Evolutionary conservation across 92 coral and sea anemone genomes (phyloP).

Genomic region (Epizoanthus scotinus): DNA sequence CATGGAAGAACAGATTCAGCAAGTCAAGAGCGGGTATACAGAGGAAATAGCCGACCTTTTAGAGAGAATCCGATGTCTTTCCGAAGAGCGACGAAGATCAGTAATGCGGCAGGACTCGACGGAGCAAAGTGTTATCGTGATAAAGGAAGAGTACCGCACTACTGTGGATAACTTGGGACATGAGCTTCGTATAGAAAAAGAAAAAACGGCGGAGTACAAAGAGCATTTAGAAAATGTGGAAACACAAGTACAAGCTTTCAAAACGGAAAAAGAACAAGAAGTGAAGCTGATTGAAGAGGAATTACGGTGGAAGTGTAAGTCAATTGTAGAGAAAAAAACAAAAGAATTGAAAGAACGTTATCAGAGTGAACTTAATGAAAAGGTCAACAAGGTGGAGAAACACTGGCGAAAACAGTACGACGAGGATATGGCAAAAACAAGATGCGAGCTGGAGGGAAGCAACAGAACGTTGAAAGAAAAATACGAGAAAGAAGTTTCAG

Average conservation of each 20-base stretch:
- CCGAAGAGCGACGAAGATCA: conserved; percentile 85
- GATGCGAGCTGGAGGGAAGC: conserved; percentile 87
- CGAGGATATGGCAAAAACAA: conserved; percentile 79
- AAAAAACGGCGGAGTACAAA: conserved; percentile 75
- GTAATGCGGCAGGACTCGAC: conserved; percentile 89
- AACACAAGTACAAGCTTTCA: conserved; percentile 82
- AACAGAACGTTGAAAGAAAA: conserved; percentile 86
- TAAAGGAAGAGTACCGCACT: conserved; percentile 82
- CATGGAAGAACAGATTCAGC: conserved; percentile 97
- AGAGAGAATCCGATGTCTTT: conserved; percentile 74
- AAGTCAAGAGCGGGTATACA: conserved; percentile 72
- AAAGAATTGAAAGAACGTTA: conserved; percentile 91
- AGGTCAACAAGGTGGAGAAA: conserved; percentile 80
- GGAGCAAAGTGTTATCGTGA: conserved; percentile 78
- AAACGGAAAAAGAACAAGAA: conserved; percentile 81
- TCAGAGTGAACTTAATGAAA: conserved; percentile 91
- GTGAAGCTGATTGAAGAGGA: conserved; percentile 84
- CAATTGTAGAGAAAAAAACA: conserved; percentile 74
- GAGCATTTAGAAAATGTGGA: conserved; percentile 77
- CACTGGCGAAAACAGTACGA: conserved; percentile 84
- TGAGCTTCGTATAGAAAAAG: conserved; percentile 75
- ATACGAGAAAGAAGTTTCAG: conserved; percentile 87
- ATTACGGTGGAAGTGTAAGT: conserved; percentile 77
- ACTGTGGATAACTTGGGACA: conserved; percentile 81
- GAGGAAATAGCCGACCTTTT: conserved; percentile 84